A percentile compares a stretch with the other conserved stretches of the same genome.
phyloP scores from a whole-genome alignment of 1,140 invertebrate genomes.

The Oryctes rhinoceros region DNA sequence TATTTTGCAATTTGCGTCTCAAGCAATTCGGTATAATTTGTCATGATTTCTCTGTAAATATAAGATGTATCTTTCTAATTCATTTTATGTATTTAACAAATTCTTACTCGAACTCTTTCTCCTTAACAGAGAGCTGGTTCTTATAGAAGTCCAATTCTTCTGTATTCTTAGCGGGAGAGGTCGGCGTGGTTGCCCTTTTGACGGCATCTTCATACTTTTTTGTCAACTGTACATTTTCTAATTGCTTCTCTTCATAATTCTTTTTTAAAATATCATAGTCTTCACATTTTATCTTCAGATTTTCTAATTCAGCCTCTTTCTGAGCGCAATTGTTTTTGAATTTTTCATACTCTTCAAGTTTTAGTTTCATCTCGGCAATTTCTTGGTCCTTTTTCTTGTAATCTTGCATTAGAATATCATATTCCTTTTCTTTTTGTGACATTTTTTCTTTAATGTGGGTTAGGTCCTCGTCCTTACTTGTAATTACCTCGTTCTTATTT shows the following conservation, averaged over 20 bases:
- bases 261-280: neutral
- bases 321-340: neutral
- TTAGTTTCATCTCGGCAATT: neutral
- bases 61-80: neutral
- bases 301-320: neutral
- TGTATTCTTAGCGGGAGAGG: neutral
- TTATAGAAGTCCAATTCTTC: neutral
- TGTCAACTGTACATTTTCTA: neutral
- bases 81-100: neutral
- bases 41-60: neutral
- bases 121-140: neutral
- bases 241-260: neutral
- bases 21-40: neutral
- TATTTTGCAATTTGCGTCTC: neutral
- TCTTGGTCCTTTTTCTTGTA: neutral
- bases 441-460: neutral
- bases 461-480: neutral
- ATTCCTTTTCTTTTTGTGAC: neutral
- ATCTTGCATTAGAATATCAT: neutral
- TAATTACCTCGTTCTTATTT: neutral
- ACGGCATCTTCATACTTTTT: neutral
- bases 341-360: neutral
- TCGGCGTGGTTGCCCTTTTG: neutral
- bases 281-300: neutral
- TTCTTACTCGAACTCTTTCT: slow-evolving; percentile 3